Base-by-base conservation (phyloP, 2,113 vertebrate genomes). In the Motacilla alba region DNA sequence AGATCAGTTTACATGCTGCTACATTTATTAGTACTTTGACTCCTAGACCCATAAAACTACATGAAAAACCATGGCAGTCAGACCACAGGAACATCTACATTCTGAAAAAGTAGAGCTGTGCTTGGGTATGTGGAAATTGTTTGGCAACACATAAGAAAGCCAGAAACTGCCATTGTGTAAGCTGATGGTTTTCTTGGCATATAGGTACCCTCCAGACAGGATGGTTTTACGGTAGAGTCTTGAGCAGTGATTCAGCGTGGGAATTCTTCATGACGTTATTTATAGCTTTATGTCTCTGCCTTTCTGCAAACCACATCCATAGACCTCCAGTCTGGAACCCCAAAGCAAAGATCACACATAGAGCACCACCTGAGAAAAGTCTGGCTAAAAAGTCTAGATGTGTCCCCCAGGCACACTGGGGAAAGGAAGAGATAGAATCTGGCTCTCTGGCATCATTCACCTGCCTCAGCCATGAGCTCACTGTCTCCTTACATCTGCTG, bases 1-100 rank as follows among this genome's bases (percentile, higher is more conserved):
- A 89, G 85, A 87, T 93, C 88, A 55, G 31, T 79, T 97, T 96
- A 89, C 88, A 70, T 69, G 13, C 20, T 76, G 77, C 74, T 55
- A 53, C 63, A 31, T 87, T 96, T 92, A 78, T 70, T 90, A 93
- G 68, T 43, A 52, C 55, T 72, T 92, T 89, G 53, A 94, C 60
- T 96, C 47, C 44, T 41, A 94, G 67, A 24, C 62, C 74, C 58
- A 18, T 72, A 76, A 77, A 94, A 91, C 49, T 68, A 39, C 73
- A 74, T 13, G 62, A 84, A 87, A 83, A 76, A 23, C 66, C 75
- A 56, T 23, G 41, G 31, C 46, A 27, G 31, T 53, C 46, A 86
- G 79, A 91, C 86, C 72, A 76, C 76, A 28, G n/a, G 74, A 84
- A 88, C 43, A 49, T 86, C 63, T 70, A 68, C 75, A 18, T 70